Base-by-base conservation (phyloP, 1,140 invertebrate genomes). In the Danaus melanippus region DNA sequence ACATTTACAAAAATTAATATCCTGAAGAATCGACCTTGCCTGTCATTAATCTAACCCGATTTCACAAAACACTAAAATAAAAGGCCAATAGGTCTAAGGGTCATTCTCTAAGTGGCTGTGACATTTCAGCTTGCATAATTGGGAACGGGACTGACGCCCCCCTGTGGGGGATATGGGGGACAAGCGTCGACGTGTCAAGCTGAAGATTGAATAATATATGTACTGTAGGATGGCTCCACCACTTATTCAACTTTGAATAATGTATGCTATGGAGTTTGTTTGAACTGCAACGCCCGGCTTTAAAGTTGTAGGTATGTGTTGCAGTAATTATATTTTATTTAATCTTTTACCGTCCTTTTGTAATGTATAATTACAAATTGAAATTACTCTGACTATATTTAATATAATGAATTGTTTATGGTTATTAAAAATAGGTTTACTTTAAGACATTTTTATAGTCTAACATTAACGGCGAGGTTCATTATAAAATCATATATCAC, bases 81-180 rank as follows among this genome's bases (percentile, higher is more conserved):
- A 76, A 74, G 79, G 83, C 69, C 80, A 86, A 79, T 86, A 71
- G 83, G 83, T 86, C 71, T 83, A 80, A 82, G 80, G 82, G 82
- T 86, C 82, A 82, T 69, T 70, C 48, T 61, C 66, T 80, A 83
- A 85, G 79, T 83, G 82, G 56, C 63, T 64, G 69, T 76, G 82
- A 79, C 82, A 76, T 83, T 84, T 84, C 73, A 78, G 62, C 69
- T 67, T 84, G 82, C 77, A 85, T 85, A 85, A 85, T 85, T 85
- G 79, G 80, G 62, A 44, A 47, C 63, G 67, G 71, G 64, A 84
- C 68, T 85, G 82, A 82, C 80, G 59, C 59, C 59, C 59, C 67
- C 64, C 62, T 17, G 41, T 39, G 48, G 53, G 47, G 57, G 53
- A 54, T 50, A 50, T 63, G 61, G 40, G 60, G 60, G 64, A 49